Evolutionary conservation across 2,797 vertebrate species (phyloP).

Genomic region (Sebastes steindachneri): DNA sequence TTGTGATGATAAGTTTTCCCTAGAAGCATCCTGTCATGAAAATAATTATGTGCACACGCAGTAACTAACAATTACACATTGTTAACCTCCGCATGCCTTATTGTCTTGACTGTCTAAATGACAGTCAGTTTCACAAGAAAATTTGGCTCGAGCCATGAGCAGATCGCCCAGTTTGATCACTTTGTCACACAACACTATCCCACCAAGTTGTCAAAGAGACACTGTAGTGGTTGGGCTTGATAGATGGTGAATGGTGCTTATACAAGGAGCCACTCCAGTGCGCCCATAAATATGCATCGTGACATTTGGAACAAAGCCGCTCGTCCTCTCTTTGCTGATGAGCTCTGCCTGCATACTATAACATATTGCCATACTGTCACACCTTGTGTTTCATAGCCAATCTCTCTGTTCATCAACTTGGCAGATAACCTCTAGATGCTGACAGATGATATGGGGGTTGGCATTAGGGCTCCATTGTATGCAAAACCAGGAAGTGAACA

Average conservation of each 20-base stretch:
- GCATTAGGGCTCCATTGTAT: conserved; percentile 69
- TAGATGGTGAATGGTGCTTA: conserved; percentile 85
- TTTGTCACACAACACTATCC: conserved; percentile 69
- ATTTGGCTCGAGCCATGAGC: conserved; percentile 51
- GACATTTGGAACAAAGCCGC: conserved; percentile 90
- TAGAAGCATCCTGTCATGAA: conserved; percentile 17
- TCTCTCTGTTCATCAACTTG: conserved; percentile 84
- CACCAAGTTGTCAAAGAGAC: conserved; percentile 78
- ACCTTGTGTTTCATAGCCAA: conserved; percentile 85
- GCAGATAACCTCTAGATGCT: conserved; percentile 83
- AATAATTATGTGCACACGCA: conserved; percentile 11
- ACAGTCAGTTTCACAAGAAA: conserved; percentile 55
- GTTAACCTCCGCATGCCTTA: conserved; percentile 44
- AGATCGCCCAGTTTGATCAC: conserved; percentile 66
- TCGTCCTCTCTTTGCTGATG: conserved; percentile 86
- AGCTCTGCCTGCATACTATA: conserved; percentile 83
- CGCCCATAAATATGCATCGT: conserved; percentile 89
- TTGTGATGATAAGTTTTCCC: conserved; percentile 19
- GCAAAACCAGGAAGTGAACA: conserved; percentile 54
- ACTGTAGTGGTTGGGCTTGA: conserved; percentile 80
- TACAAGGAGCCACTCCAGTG: conserved; percentile 83
- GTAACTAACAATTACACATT: conserved; percentile 51
- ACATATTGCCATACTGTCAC: conserved; percentile 85
- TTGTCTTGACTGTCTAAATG: conserved; percentile 44
- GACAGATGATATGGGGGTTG: conserved; percentile 77